These are phyloP conservation scores for Melospiza melodia DNA, from an alignment of 2,113 vertebrate genomes.

Conservation along the genomic window DNA sequence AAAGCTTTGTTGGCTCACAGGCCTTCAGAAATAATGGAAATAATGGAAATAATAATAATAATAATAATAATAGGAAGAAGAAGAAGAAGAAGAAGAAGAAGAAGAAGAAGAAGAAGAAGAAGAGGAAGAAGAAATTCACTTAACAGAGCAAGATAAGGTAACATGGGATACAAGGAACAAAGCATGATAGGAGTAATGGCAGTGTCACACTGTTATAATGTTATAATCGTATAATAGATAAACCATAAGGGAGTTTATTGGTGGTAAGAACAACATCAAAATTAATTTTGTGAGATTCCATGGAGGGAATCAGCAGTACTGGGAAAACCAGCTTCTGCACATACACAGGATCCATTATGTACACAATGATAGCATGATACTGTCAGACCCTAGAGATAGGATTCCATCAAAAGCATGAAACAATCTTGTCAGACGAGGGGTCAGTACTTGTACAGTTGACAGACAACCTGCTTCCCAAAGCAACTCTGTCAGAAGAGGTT, in stretches of 20 bases:
- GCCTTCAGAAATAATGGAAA: neutral
- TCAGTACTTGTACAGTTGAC: neutral
- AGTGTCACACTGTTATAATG: neutral
- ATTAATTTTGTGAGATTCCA: slow-evolving; percentile 3
- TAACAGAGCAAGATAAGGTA: neutral
- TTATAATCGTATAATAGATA: neutral
- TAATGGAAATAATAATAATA: neutral
- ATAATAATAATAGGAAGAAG: neutral
- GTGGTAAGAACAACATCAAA: neutral
- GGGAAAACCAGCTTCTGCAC: neutral
- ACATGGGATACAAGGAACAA: neutral
- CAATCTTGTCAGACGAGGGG: neutral
- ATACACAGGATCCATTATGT: neutral
- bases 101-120: too few relatives aligned
- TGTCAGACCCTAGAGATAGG: neutral
- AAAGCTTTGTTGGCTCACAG: neutral
- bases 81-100: too few relatives aligned
- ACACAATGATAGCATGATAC: neutral
- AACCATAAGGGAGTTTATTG: neutral
- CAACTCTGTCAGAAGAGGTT: neutral
- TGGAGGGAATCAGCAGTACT: neutral
- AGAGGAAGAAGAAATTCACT: neutral
- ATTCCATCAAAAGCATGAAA: neutral
- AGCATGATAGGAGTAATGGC: neutral
- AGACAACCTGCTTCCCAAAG: slow-evolving; percentile 11